Percentiles rank a stretch among this genome's conserved stretches.
Evolutionary conservation across 2,888 invertebrate genomes (phyloP).

Genomic region (Coelinius sp.): DNA sequence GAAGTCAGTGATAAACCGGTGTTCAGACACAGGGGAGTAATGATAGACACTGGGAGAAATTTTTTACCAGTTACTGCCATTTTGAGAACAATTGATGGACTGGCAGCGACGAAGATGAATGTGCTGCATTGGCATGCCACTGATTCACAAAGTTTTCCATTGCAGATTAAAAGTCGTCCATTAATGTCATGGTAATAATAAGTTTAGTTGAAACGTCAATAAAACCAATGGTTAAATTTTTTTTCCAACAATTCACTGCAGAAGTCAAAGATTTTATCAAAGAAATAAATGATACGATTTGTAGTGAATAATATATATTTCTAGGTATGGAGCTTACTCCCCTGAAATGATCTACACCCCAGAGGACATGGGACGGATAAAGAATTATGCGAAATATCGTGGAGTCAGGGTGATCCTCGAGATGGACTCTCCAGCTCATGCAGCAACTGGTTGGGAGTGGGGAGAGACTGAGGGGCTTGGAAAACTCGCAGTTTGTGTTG

Average conservation of each 20-base stretch:
- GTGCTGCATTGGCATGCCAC: constrained; percentile 94
- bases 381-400: constrained; percentile 82
- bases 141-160: constrained; percentile 93
- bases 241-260: too few species aligned
- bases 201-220: not conserved
- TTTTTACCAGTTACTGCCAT: constrained; percentile 82
- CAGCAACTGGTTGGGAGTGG: constrained; percentile 88
- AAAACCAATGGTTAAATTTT: too few species aligned
- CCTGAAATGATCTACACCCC: constrained; percentile 78
- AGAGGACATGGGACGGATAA: constrained; percentile 77
- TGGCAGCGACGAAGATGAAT: constrained; percentile 91
- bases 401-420: constrained; percentile 91
- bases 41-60: constrained; percentile 92
- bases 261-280: too few species aligned
- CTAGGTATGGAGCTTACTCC: constrained; percentile 83
- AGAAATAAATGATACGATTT: too few species aligned
- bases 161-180: constrained; percentile 82
- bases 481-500: constrained; percentile 78
- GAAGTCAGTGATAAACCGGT: constrained; percentile 84
- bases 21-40: constrained; percentile 87
- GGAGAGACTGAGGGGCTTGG: constrained; percentile 76
- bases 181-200: constrained; percentile 72
- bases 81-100: constrained; percentile 83
- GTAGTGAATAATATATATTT: too few species aligned
- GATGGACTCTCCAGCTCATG: constrained; percentile 90